Percentiles rank a stretch among this genome's conserved stretches.
These are phyloP conservation scores for rat (Rattus norvegicus) DNA, from an alignment of 2,113 vertebrate species.

Conservation along the genomic window GRCr8 NC_086032.1:7877501-7878000, in stretches of 20 bases:
- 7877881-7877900: background rate
- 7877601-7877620: conserved; percentile 18
- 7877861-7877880: background rate
- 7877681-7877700: background rate
- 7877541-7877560: background rate
- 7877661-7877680: background rate
- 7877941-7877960: background rate
- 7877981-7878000: background rate
- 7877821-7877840: background rate
- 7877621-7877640: background rate
- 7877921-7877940: background rate
- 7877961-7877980: background rate
- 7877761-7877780: background rate
- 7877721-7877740: background rate
- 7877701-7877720: background rate
- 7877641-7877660: background rate
- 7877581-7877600: background rate
- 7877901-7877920: background rate
- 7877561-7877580: background rate
- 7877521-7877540: background rate
- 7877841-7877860: conserved; percentile 35
- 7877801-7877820: background rate
- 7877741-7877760: background rate
- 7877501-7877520: background rate
- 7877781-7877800: background rate